These are phyloP conservation scores for Heteronetta atricapilla DNA, from an alignment of 2,113 vertebrate genomes.

Conservation along the genomic window DNA sequence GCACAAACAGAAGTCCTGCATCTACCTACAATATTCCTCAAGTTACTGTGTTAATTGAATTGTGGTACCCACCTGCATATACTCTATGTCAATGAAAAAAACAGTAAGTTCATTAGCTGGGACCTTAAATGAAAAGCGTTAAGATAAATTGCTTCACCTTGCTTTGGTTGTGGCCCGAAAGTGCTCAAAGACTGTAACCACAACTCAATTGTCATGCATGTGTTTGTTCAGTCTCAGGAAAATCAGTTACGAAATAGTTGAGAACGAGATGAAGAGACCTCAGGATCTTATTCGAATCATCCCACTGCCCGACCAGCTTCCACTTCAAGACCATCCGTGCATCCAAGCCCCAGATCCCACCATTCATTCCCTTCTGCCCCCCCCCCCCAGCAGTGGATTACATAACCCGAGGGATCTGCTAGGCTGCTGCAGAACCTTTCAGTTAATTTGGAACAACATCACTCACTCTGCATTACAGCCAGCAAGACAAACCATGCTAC, in stretches of 20 bases:
- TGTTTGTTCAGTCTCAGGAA: not conserved
- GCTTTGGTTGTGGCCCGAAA: not conserved
- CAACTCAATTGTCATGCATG: fast-evolving
- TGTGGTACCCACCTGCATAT: not conserved
- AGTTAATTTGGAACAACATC: not conserved
- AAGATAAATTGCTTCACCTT: not conserved
- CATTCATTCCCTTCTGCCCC: fast-evolving
- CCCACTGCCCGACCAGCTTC: not conserved
- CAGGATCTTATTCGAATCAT: not conserved
- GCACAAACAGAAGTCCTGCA: not conserved
- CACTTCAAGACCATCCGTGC: not conserved
- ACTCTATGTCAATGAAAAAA: not conserved
- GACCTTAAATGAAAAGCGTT: not conserved
- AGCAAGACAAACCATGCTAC: slow-evolving; percentile 15
- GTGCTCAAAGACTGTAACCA: not conserved
- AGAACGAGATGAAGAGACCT: not conserved
- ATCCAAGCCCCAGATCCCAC: not conserved
- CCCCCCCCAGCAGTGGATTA: fast-evolving
- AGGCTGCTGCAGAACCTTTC: not conserved
- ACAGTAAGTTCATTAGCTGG: not conserved
- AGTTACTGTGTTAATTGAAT: not conserved
- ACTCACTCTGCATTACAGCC: not conserved
- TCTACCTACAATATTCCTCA: not conserved
- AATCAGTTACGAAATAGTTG: not conserved
- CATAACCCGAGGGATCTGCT: not conserved